These are phyloP conservation scores for Allygus modestus DNA, from an alignment of 2,888 invertebrate genomes.

Conservation along the genomic window DNA sequence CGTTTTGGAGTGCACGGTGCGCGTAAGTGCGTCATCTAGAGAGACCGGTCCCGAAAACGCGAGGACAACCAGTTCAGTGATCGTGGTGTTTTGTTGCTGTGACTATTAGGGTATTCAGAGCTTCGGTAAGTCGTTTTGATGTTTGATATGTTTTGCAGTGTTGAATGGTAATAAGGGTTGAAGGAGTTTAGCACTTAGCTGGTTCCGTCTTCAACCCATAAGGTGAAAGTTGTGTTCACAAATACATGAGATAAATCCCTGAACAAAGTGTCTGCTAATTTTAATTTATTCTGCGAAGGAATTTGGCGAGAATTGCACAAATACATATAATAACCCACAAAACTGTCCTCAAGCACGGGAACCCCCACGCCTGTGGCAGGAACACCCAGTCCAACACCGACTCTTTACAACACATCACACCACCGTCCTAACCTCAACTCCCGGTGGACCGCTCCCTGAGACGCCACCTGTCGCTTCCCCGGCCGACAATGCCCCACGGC, in stretches of 20 bases:
- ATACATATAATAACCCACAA: too few species aligned
- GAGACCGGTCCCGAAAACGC: slow-evolving; percentile 44
- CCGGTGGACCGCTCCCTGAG: slow-evolving; percentile 5
- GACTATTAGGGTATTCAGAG: slow-evolving; percentile 44
- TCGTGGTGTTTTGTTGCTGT: background rate
- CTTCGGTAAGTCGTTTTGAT: slow-evolving; percentile 45
- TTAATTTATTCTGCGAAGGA: too few species aligned
- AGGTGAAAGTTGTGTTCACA: too few species aligned
- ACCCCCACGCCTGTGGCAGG: background rate
- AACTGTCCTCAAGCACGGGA: too few species aligned
- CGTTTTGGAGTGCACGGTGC: slow-evolving; percentile 40
- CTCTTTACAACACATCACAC: too few species aligned
- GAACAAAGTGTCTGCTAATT: too few species aligned
- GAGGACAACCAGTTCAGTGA: slow-evolving; percentile 37
- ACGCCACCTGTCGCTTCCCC: slow-evolving; percentile 35
- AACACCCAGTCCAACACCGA: background rate
- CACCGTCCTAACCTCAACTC: slow-evolving; percentile 9
- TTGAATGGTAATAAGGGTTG: background rate
- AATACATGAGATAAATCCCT: too few species aligned
- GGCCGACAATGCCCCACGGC: slow-evolving; percentile 34
- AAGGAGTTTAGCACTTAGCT: too few species aligned
- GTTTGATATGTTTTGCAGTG: background rate
- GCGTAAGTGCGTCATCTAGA: slow-evolving; percentile 44
- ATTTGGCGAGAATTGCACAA: too few species aligned
- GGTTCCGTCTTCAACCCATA: too few species aligned